These are phyloP conservation scores for Amphiduros pacificus DNA, from an alignment of 2,888 invertebrate species.

Conservation along the genomic window DNA sequence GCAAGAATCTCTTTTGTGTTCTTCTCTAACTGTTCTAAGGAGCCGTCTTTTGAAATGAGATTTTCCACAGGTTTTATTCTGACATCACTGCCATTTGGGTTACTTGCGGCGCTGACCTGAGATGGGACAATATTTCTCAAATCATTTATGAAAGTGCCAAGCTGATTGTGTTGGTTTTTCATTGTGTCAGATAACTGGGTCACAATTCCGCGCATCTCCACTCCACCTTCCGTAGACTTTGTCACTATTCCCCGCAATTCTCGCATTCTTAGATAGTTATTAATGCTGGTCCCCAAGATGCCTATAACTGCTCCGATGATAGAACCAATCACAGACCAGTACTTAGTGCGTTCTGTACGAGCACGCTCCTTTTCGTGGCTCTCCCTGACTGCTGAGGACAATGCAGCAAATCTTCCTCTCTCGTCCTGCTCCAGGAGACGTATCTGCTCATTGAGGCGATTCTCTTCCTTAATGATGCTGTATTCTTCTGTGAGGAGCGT, in stretches of 20 bases:
- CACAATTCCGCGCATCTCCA: constrained; percentile 25
- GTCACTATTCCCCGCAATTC: constrained; percentile 69
- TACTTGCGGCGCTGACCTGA: not conserved
- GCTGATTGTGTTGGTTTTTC: constrained; percentile 29
- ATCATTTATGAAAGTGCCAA: constrained; percentile 32
- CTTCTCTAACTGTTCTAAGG: constrained; percentile 13
- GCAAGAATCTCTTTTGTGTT: constrained; percentile 25
- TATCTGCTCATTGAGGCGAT: constrained; percentile 65
- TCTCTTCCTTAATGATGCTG: constrained; percentile 56
- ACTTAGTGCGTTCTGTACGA: constrained; percentile 81
- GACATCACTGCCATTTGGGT: not conserved
- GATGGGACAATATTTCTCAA: constrained; percentile 12
- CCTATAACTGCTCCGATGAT: constrained; percentile 69
- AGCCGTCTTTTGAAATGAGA: not conserved
- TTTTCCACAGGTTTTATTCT: constrained; percentile 1
- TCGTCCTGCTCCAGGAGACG: constrained; percentile 73
- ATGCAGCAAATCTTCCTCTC: constrained; percentile 69
- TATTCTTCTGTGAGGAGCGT: constrained; percentile 71
- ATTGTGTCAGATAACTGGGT: constrained; percentile 25
- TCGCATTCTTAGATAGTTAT: constrained; percentile 70
- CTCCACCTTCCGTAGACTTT: constrained; percentile 33
- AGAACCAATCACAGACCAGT: constrained; percentile 78
- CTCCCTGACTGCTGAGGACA: constrained; percentile 76
- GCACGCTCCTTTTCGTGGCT: constrained; percentile 82
- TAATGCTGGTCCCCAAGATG: constrained; percentile 70